phyloP scores from a whole-genome alignment of 2,888 invertebrate species.

The Coleophora deauratella region DNA sequence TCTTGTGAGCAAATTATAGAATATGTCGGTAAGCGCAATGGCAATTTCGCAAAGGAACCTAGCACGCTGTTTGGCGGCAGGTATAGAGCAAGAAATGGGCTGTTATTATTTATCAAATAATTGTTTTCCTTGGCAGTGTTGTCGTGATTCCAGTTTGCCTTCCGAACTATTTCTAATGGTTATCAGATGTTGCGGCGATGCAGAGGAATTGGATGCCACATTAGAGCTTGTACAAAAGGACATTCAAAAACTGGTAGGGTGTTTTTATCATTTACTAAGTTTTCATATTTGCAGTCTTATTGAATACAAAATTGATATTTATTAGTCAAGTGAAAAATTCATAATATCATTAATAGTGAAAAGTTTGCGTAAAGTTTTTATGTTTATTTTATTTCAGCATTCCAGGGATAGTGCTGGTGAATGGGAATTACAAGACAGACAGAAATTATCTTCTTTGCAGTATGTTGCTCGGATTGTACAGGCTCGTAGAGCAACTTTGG shows the following conservation, averaged over 20 bases:
- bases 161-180: conserved; percentile 90
- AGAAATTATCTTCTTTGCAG: conserved; percentile 87
- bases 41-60: no score
- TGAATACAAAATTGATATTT: no score
- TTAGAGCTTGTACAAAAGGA: conserved; percentile 86
- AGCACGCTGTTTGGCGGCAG: no score
- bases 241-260: conserved; percentile 79
- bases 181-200: conserved; percentile 83
- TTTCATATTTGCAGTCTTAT: no score
- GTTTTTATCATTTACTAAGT: no score
- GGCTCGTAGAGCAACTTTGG: conserved; percentile 60
- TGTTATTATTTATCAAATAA: no score
- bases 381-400: conserved; percentile 52
- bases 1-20: no score
- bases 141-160: conserved; percentile 81
- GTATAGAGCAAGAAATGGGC: no score
- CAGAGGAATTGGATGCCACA: conserved; percentile 88
- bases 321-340: no score
- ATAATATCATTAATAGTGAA: no score
- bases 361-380: no score
- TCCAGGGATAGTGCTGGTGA: conserved; percentile 91
- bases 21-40: no score
- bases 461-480: conserved; percentile 87
- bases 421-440: conserved; percentile 86
- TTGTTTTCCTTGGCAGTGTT: conserved; percentile 73